Evolutionary conservation across 64 coral and sea anemone species (phyloP), one percentile per base, ranked within the genome.

Genomic region (Montipora foliosa): DNA sequence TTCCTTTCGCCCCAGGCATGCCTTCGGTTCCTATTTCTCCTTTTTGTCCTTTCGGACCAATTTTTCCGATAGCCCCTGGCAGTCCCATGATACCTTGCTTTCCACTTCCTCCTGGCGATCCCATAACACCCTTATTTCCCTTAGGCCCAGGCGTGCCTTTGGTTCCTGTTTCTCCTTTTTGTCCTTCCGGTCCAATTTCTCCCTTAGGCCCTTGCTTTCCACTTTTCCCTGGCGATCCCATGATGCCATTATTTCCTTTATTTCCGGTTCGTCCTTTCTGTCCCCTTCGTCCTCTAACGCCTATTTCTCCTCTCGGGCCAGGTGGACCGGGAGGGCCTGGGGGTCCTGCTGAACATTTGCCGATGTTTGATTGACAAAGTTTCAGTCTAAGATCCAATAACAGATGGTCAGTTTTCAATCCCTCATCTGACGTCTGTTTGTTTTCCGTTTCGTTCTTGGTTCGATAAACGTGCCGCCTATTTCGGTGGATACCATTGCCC

Each of bases 291-390:
- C 89, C 89, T 12, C 49, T 17, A 4, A 24, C 50, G 59, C 89
- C 89, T 61, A 48, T 91, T 0, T 46, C 15, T 83, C 79, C 79
- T 58, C 11, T 49, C n/a, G 22, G 25, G 75, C 89, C 89, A 82
- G 67, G 79, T 75, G 67, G 89, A 44, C 89, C 79, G 25, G 80
- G 80, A 67, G 80, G 80, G 22, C 80, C 80, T 83, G 57, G 80
- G 6, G 25, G 24, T n/a, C 80, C 80, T 37, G 58, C 10, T 5
- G 29, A 46, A 10, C 80, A 67, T 5, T 13, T 83, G 0, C 0
- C 4, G 17, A 25, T 1, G 3, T 83, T 83, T 83, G 80, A 16
- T 66, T 66, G 80, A 17, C 80, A 83, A 5, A 83, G 57, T 3
- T 67, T 55, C 6, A 11, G 58, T 47, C 57, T 83, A 1, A n/a